phyloP scores from a whole-genome alignment of 2,113 vertebrate genomes.

The Scortum barcoo region DNA sequence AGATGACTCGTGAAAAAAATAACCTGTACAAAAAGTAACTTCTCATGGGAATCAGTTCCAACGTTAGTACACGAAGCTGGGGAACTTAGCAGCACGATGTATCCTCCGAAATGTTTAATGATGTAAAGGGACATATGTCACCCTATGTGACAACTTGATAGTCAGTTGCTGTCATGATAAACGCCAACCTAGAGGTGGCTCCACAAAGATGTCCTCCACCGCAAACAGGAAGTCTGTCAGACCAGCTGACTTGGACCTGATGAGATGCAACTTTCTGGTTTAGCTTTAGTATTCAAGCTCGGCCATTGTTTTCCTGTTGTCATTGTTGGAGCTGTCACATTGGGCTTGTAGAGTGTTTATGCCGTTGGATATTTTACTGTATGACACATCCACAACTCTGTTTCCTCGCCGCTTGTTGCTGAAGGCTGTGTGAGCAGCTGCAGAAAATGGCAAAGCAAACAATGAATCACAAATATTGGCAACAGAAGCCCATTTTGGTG shows the following conservation, averaged over 20 bases:
- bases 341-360: not conserved
- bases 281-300: not conserved
- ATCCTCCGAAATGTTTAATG: not conserved
- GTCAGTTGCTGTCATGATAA: slow-evolving; percentile 1
- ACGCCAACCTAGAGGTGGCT: slow-evolving; percentile 3
- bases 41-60: not conserved
- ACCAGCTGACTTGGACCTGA: not conserved
- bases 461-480: not conserved
- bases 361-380: not conserved
- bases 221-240: not conserved
- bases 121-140: not conserved
- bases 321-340: not conserved
- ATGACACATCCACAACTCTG: not conserved
- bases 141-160: not conserved
- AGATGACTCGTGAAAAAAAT: too few species aligned
- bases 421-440: not conserved
- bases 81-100: not conserved
- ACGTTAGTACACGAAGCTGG: too few species aligned
- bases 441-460: slow-evolving; percentile 32
- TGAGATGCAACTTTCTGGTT: not conserved
- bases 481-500: not conserved
- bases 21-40: not conserved
- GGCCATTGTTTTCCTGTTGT: not conserved
- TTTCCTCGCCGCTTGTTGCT: not conserved
- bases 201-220: not conserved